These are phyloP conservation scores for Porphyrio hochstetteri DNA, from an alignment of 2,113 vertebrate genomes.

Conservation along the genomic window DNA sequence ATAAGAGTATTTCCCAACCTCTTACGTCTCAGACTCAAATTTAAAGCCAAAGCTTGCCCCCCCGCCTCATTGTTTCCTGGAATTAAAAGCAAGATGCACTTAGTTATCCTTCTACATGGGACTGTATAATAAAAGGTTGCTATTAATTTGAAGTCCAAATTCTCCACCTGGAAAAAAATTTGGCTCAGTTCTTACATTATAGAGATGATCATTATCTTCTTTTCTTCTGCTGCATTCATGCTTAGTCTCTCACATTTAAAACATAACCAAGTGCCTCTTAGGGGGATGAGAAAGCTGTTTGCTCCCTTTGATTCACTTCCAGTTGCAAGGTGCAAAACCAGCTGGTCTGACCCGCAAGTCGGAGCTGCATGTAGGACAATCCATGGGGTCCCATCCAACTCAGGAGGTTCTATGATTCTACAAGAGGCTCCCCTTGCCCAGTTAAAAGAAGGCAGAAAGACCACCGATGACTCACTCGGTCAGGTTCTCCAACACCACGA, in stretches of 20 bases:
- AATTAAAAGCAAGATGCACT: neutral
- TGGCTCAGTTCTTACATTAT: neutral
- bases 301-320: neutral
- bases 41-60: neutral
- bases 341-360: neutral
- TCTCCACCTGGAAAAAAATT: neutral
- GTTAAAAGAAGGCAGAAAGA: neutral
- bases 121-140: neutral
- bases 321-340: neutral
- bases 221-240: neutral
- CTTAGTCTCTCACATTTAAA: neutral
- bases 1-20: neutral
- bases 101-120: neutral
- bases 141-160: neutral
- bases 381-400: neutral
- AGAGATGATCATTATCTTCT: neutral
- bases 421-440: fast-evolving
- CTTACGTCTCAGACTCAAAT: neutral
- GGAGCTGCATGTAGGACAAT: neutral
- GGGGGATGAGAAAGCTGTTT: neutral
- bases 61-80: neutral
- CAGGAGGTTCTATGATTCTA: too few relatives aligned
- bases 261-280: neutral
- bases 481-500: neutral
- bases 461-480: neutral